Evolutionary conservation across 2,888 invertebrate genomes (phyloP).

Genomic region (Orchestes rusci): DNA sequence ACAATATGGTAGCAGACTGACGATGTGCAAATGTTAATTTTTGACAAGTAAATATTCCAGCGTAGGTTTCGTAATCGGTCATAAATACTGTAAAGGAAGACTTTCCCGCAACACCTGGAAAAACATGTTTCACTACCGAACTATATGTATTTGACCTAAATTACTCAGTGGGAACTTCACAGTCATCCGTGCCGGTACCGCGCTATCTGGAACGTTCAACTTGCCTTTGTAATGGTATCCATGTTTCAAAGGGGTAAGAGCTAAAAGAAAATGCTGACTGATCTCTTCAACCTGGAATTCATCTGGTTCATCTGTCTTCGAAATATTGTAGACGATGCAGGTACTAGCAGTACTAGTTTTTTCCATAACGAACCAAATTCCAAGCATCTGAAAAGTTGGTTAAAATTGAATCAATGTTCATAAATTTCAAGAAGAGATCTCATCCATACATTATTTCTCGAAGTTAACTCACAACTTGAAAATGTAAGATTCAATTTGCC

Average conservation of each 20-base stretch:
- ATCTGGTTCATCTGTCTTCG: constrained; percentile 59
- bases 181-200: constrained; percentile 63
- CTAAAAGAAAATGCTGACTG: constrained; percentile 61
- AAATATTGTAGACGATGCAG: constrained; percentile 75
- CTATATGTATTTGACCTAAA: constrained; percentile 32
- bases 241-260: constrained; percentile 69
- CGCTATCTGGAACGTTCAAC: constrained; percentile 56
- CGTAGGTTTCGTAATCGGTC: constrained; percentile 69
- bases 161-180: constrained; percentile 75
- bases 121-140: constrained; percentile 1
- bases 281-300: constrained; percentile 63
- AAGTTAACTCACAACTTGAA: too few relatives aligned
- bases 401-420: too few relatives aligned
- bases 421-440: too few relatives aligned
- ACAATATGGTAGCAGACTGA: constrained; percentile 74
- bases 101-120: constrained; percentile 62
- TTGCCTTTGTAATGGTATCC: constrained; percentile 72
- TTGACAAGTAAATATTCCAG: constrained; percentile 74
- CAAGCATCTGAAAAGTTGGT: constrained; percentile 67
- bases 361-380: constrained; percentile 75
- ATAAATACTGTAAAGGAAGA: constrained; percentile 66
- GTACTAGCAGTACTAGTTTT: constrained; percentile 75
- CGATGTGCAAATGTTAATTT: constrained; percentile 67
- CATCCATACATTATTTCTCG: too few relatives aligned
- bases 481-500: too few relatives aligned